Evolutionary conservation across 2,888 invertebrate species (phyloP), one percentile per base, ranked within the genome.

Genomic region (Chrysolina oricalcia): DNA sequence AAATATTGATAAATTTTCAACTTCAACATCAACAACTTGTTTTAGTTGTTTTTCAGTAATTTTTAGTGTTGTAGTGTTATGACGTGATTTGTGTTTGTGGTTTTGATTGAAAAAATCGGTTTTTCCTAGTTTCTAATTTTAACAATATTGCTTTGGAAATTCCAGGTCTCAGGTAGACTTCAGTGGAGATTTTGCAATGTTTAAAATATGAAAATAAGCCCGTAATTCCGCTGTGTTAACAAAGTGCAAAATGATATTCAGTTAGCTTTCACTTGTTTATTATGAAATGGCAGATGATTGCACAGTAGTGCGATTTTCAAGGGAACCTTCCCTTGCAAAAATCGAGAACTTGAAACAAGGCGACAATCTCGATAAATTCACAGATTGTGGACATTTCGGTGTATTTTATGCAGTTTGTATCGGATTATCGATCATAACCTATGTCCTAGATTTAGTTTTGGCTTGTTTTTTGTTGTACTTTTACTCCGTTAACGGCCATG

Each of bases 371-470:
- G 87, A 87, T 72, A 89, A 88, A 82, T 83, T 87, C 73, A 80
- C 85, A 35, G 88, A 88, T 74, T 83, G 80, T 63, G 82, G 81
- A 41, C 86, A 80, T 77, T 89, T 89, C 80, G 87, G 87, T 43
- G 78, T 83, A 35, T 89, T 88, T 83, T 89, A 89, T 83, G 86
- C 88, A 75, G 85, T 88, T 76, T 89, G 89, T 80, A 87, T 89
- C 78, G 83, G 86, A 79, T 84, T 90, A 83, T 90, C 89, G 76
- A 89, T 90, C 70, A 83, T 88, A 79, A 89, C 89, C 35, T 90
- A 89, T 81, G 82, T 89, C 73, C 79, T 88, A 78, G 90, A 90
- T 85, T 84, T 90, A 73, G 85, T 83, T 66, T 85, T 90, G 68
- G 86, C 88, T 70, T 86, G 87, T 77, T 86, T 88, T 82, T 84